Evolutionary conservation across 2,113 vertebrate species (phyloP).

Genomic region (Tragelaphus strepsiceros): DNA sequence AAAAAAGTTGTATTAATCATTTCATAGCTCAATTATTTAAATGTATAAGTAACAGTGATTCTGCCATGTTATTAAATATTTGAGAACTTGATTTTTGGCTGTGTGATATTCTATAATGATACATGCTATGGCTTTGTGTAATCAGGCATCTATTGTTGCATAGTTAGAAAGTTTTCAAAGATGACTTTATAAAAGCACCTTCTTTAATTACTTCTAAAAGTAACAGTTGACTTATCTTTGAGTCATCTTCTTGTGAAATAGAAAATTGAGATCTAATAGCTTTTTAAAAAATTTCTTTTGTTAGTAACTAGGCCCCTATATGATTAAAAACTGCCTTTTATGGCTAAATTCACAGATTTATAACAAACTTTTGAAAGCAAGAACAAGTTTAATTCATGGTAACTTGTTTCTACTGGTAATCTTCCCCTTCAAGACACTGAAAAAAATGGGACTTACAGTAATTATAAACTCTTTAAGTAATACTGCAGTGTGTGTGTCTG

Average conservation of each 20-base stretch:
- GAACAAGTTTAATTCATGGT: background rate
- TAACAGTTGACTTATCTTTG: background rate
- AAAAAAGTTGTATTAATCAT: background rate
- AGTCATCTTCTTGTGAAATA: background rate
- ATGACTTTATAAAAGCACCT: background rate
- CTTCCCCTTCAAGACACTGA: background rate
- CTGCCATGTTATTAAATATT: background rate
- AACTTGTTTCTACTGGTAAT: background rate
- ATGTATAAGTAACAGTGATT: background rate
- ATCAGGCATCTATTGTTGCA: background rate
- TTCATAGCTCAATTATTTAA: constrained; percentile 17
- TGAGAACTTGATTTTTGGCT: background rate
- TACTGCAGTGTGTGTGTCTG: background rate
- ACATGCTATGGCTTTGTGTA: background rate
- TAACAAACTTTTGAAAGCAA: background rate
- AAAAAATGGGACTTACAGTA: background rate
- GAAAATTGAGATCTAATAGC: background rate
- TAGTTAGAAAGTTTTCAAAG: background rate
- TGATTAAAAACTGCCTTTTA: background rate
- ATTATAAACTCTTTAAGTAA: background rate
- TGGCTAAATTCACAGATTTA: background rate
- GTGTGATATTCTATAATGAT: background rate
- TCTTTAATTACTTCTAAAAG: background rate
- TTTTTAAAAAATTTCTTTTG: background rate
- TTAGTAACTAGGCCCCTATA: background rate